These are phyloP conservation scores for Hippocampus zosterae DNA, from an alignment of 2,113 vertebrate species.

Conservation along the genomic window DNA sequence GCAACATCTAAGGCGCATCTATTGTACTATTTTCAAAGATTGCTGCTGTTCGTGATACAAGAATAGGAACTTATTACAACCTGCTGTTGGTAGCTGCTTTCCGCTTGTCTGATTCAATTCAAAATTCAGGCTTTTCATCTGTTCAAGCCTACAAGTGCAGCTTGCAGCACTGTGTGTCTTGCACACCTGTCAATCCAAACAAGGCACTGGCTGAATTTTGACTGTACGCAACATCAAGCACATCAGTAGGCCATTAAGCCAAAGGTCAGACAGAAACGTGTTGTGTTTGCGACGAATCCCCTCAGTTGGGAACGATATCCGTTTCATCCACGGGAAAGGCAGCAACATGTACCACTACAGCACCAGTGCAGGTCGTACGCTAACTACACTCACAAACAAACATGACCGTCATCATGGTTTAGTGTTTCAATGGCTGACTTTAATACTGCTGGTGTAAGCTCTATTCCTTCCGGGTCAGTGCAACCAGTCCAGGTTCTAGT, in stretches of 20 bases:
- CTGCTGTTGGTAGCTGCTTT: conserved; percentile 1
- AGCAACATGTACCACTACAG: no score
- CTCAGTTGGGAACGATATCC: background rate
- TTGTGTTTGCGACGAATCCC: background rate
- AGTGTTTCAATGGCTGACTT: no score
- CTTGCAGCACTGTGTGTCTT: background rate
- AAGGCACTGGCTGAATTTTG: background rate
- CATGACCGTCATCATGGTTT: no score
- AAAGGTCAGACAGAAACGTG: background rate
- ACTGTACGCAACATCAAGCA: background rate
- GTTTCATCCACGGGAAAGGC: no score
- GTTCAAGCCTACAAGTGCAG: background rate
- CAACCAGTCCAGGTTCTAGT: no score
- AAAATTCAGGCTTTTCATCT: background rate
- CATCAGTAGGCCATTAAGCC: background rate
- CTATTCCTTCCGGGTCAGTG: no score
- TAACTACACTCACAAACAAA: background rate
- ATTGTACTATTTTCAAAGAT: conserved; percentile 4
- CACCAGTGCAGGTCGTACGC: background rate
- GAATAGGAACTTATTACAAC: conserved; percentile 1
- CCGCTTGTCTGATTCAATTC: background rate
- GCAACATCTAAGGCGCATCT: background rate
- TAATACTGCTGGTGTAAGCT: no score
- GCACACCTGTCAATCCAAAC: background rate
- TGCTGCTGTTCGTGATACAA: background rate